Percentiles rank a stretch among this genome's conserved stretches.
phyloP scores from a whole-genome alignment of 2,113 vertebrate genomes.

The Dipodomys ordii region DNA sequence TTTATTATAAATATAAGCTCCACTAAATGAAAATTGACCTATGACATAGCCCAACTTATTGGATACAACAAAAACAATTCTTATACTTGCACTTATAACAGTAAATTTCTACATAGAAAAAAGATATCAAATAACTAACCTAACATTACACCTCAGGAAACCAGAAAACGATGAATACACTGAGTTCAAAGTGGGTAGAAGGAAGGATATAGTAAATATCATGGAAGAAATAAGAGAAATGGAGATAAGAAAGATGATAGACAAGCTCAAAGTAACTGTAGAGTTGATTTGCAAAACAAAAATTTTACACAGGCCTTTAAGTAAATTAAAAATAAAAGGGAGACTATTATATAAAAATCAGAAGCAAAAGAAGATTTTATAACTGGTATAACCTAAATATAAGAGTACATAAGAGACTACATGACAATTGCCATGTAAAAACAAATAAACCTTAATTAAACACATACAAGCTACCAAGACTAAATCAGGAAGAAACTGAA shows the following conservation, averaged over 20 bases:
- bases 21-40: neutral
- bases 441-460: no score
- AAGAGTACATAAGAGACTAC: no score
- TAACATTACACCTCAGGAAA: neutral
- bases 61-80: neutral
- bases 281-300: no score
- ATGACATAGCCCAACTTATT: neutral
- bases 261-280: no score
- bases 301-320: no score
- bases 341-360: no score
- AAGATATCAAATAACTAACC: neutral
- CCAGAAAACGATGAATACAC: neutral
- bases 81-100: neutral
- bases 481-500: no score
- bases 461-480: no score
- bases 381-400: no score
- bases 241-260: neutral
- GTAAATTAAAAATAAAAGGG: no score
- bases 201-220: neutral
- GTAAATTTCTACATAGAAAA: neutral
- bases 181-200: neutral
- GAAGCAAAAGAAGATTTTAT: no score
- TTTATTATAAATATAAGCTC: slow-evolving; percentile 28
- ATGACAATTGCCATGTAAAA: no score
- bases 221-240: neutral